Evolutionary conservation across 2,113 vertebrate genomes (phyloP).

Genomic region (Perognathus longimembris): DNA sequence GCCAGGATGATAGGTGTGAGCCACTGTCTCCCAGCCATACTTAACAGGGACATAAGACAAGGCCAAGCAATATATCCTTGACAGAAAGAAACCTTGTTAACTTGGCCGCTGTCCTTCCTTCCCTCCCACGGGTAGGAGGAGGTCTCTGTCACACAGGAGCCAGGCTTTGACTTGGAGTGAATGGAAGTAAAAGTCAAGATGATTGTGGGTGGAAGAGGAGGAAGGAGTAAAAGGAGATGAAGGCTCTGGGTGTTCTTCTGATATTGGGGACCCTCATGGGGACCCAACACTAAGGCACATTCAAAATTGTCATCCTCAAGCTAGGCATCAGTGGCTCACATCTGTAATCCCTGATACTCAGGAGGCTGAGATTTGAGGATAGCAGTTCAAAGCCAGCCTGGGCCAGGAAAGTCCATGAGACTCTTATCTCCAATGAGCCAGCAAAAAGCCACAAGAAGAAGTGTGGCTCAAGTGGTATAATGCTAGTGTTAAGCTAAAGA

Average conservation of each 20-base stretch:
- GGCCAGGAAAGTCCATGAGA: too few relatives aligned
- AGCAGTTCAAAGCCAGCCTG: too few relatives aligned
- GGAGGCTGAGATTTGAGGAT: too few relatives aligned
- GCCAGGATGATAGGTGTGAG: background rate
- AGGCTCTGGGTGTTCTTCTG: background rate
- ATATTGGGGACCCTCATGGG: accelerated
- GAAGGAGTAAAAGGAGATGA: too few relatives aligned
- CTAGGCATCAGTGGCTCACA: too few relatives aligned
- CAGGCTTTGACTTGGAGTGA: background rate
- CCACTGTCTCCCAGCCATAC: accelerated
- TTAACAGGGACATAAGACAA: background rate
- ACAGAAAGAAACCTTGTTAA: slow-evolving; percentile 14
- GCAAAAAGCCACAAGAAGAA: too few relatives aligned
- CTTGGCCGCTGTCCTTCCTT: background rate
- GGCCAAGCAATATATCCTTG: background rate
- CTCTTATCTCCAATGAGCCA: too few relatives aligned
- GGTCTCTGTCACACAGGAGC: background rate
- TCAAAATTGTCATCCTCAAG: background rate
- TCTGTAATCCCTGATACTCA: too few relatives aligned
- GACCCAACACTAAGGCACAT: background rate
- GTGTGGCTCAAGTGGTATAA: too few relatives aligned
- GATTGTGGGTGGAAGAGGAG: background rate
- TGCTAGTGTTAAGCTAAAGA: too few relatives aligned
- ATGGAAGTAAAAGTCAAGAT: background rate
- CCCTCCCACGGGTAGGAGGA: background rate